Evolutionary conservation across 1,140 invertebrate genomes (phyloP), one percentile per base, ranked within the genome.

Genomic region (Drosophila sulfurigaster): DNA sequence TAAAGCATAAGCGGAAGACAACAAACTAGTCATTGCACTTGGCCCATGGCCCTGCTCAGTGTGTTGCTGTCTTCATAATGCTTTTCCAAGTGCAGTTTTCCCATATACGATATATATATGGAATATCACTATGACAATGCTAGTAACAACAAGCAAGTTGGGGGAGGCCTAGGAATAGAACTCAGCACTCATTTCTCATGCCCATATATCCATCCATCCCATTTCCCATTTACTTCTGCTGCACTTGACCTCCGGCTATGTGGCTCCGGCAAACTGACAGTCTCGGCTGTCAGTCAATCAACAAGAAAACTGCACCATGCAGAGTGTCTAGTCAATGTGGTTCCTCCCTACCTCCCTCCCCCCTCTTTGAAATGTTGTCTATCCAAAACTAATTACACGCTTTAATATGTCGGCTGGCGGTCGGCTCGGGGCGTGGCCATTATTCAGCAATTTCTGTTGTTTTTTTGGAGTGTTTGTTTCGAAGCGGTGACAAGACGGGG

Each of bases 371-470:
- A 25, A 51, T 35, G 59, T 54, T 65, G 52, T 77, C 75, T 67
- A 72, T 66, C 68, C 41, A 73, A 73, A 77, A 66, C 56, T 77
- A 77, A 77, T 77, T 77, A 77, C 75, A 77, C 63, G 75, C 69
- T 77, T 77, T 73, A 73, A 73, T 77, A 72, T 77, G 62, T 73
- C 67, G 59, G 59, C 72, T 63, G 51, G 58, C 58, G 25, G 51
- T 41, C 38, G 38, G 41, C 25, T 28, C 10, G 1, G 66, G 73
- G 67, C 73, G 73, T 64, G 68, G 45, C 59, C 46, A 72, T 71
- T 71, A 71, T 70, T 75, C 72, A 75, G 72, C 72, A 75, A 48
- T 15, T 65, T 71, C 0, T 10, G 35, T 64, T 32, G 43, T 38
- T 58, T 63, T 10, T 45, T 49, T 16, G 45, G 6, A 51, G 59